Base-by-base conservation (phyloP, 2,113 vertebrate genomes). In the Lasiurus borealis region DNA sequence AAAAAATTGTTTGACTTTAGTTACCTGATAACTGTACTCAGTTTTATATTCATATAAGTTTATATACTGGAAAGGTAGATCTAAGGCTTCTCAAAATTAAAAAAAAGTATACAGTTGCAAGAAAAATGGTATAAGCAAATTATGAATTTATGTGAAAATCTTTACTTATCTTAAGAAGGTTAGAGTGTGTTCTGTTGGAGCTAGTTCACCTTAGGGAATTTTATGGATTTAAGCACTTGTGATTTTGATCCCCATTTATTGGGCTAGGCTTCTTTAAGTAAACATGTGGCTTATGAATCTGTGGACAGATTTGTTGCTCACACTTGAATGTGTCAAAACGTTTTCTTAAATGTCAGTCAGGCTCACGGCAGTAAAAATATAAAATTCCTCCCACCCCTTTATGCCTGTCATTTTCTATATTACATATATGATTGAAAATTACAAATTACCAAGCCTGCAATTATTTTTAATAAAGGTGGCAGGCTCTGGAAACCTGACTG, bases 241-340 rank as follows among this genome's bases (percentile, higher is more conserved):
- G 88, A 88, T 93, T 97, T 95, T 96, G 97, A 97, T 95, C 96
- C 93, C 88, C 93, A 89, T 96, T 95, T 97, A 97, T 96, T 97
- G 96, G 92, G 62, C 57, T 72, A 88, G 92, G 86, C 83, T 91
- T 94, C 93, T 91, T 92, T 95, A 97, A 97, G 97, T 97, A 95
- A 97, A 95, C 88, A 85, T 83, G 90, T 92, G 89, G 95, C 73
- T 96, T 95, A 93, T 90, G 84, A 93, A 94, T 95, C 71, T 16
- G n/a, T 0, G 46, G 89, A 92, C 77, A 93, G 46, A 62, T 98
- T 97, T 92, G 89, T 72, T 95, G 89, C 86, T 91, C 59, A 86
- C 86, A 84, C 27, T 52, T 73, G 59, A 84, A 84, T 84, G 46
- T 96, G 97, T 96, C 85, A 93, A 78, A 93, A 64, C 23, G 31